These are phyloP conservation scores for Scrobipalpa atriplicella DNA, from an alignment of 2,888 invertebrate genomes.

Conservation along the genomic window DNA sequence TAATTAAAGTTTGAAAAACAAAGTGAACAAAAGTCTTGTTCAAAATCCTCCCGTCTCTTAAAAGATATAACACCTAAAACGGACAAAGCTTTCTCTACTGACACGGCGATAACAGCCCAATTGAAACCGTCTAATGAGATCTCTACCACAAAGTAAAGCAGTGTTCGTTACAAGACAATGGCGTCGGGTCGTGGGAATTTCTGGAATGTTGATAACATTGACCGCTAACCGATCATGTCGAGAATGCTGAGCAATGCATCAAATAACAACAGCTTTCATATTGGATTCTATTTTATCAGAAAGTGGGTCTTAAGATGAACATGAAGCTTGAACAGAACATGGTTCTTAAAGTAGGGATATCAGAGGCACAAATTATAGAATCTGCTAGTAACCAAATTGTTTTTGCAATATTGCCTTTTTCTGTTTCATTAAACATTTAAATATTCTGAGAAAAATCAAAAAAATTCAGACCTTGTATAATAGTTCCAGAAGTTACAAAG, in stretches of 20 bases:
- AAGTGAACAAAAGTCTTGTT: too few relatives aligned
- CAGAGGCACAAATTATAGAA: too few relatives aligned
- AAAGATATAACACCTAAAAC: not conserved
- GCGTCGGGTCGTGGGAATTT: slow-evolving; percentile 56
- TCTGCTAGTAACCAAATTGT: too few relatives aligned
- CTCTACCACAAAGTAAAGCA: slow-evolving; percentile 20
- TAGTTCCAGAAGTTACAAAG: slow-evolving; percentile 4
- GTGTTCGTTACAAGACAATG: slow-evolving; percentile 30
- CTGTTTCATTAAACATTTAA: too few relatives aligned
- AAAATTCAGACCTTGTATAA: slow-evolving; percentile 2
- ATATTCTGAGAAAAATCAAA: not conserved
- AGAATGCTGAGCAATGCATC: slow-evolving; percentile 22
- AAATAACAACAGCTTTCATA: slow-evolving; percentile 20
- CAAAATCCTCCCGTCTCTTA: too few relatives aligned
- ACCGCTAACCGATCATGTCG: slow-evolving; percentile 27
- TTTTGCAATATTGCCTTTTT: too few relatives aligned
- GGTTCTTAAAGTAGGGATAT: too few relatives aligned
- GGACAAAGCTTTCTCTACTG: not conserved
- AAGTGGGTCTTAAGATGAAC: not conserved
- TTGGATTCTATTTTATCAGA: not conserved
- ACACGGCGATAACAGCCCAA: slow-evolving; percentile 4
- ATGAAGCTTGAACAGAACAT: not conserved
- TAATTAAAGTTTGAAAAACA: too few relatives aligned
- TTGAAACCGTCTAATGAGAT: slow-evolving; percentile 12
- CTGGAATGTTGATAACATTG: slow-evolving; percentile 62